Evolutionary conservation across 2,888 invertebrate species (phyloP).

Genomic region (Chouioia cunea): DNA sequence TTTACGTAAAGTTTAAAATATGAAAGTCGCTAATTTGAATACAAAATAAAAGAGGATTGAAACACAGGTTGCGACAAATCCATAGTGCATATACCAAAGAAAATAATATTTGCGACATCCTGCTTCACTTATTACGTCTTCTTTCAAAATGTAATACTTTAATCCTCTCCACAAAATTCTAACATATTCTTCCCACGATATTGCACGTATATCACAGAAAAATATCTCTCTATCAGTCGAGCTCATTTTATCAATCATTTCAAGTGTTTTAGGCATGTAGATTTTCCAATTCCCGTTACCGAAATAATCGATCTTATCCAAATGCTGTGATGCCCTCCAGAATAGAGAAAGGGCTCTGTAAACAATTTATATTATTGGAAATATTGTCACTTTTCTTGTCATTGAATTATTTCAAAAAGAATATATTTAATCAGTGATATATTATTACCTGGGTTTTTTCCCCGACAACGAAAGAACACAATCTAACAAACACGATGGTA

Average conservation of each 20-base stretch:
- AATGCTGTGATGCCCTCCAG: background rate
- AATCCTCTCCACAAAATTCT: conserved; percentile 46
- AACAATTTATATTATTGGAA: background rate
- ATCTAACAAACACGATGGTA: conserved; percentile 54
- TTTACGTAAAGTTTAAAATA: too few species aligned
- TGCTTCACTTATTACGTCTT: conserved; percentile 40
- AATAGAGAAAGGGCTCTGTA: conserved; percentile 10
- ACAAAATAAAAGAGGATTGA: too few species aligned
- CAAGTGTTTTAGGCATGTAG: conserved; percentile 48
- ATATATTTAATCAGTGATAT: too few species aligned
- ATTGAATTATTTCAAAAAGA: background rate
- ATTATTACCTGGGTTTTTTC: conserved; percentile 53
- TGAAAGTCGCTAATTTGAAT: too few species aligned
- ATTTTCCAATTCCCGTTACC: conserved; percentile 48
- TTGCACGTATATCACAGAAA: conserved; percentile 51
- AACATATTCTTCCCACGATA: conserved; percentile 51
- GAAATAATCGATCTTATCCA: conserved; percentile 36
- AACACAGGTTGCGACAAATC: too few species aligned
- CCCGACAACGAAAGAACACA: conserved; percentile 46
- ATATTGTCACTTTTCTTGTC: too few species aligned
- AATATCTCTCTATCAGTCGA: conserved; percentile 52
- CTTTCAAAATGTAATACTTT: conserved; percentile 50
- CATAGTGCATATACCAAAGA: too few species aligned
- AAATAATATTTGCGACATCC: background rate
- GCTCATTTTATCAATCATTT: conserved; percentile 51